Conservation (phyloP, 1,140 invertebrate species). For the Panagrolaimus sp. region DNA sequence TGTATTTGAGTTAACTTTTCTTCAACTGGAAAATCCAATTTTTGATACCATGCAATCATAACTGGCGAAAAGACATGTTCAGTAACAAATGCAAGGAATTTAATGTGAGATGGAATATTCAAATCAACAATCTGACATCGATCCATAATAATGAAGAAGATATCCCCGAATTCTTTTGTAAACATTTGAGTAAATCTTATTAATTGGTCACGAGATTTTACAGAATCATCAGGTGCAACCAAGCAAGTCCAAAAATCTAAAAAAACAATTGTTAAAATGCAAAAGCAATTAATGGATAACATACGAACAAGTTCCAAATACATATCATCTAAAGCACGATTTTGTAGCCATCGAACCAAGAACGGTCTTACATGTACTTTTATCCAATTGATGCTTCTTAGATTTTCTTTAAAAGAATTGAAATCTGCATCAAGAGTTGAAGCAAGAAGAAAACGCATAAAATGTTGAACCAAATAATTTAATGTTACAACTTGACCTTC, state of each 20-base stretch:
- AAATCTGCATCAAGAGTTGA: neutral
- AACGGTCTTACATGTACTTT: neutral
- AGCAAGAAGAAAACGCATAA: neutral
- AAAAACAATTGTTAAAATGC: neutral
- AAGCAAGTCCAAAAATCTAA: slow-evolving; percentile 5
- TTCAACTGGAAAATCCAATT: neutral
- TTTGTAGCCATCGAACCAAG: neutral
- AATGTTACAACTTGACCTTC: neutral
- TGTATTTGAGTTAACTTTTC: neutral
- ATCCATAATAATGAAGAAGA: neutral
- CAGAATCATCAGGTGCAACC: neutral
- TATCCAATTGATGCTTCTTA: neutral
- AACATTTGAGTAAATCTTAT: neutral
- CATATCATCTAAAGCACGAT: neutral
- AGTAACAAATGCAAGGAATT: neutral
- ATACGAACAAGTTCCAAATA: neutral
- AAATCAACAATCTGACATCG: slow-evolving; percentile 1
- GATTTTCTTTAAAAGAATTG: neutral
- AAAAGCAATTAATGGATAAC: neutral
- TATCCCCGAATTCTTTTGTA: neutral
- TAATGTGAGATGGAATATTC: neutral
- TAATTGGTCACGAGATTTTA: neutral
- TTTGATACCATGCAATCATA: neutral
- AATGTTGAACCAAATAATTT: neutral
- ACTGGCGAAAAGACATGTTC: neutral